These are phyloP conservation scores for Gnathonemus longibarbis DNA, from an alignment of 2,113 vertebrate genomes.

Conservation along the genomic window DNA sequence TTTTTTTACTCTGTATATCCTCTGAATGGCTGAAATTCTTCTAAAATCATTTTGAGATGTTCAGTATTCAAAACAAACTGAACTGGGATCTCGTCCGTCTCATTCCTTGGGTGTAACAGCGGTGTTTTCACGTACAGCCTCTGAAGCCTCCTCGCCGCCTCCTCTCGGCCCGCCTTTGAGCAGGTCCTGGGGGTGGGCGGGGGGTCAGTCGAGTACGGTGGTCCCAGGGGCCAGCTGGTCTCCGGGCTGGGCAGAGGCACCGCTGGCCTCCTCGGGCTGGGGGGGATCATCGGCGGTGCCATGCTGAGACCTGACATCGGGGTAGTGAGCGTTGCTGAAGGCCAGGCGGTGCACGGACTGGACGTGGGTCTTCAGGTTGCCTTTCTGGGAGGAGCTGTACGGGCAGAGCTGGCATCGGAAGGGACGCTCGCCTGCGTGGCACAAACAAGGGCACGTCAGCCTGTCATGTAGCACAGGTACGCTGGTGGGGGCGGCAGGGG, in stretches of 20 bases:
- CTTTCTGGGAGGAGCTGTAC: constrained; percentile 81
- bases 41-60: not conserved
- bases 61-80: not conserved
- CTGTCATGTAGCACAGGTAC: not conserved
- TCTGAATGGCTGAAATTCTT: not conserved
- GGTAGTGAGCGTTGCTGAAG: constrained; percentile 57
- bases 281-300: constrained; percentile 32
- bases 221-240: not conserved
- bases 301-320: constrained; percentile 33
- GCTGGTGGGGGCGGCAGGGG: not conserved
- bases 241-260: constrained; percentile 11
- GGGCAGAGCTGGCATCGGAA: constrained; percentile 61
- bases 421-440: constrained; percentile 61
- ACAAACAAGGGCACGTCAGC: constrained; percentile 25
- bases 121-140: not conserved
- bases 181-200: not conserved
- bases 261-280: constrained; percentile 12
- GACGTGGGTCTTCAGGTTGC: constrained; percentile 70
- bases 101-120: not conserved
- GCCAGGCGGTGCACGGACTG: constrained; percentile 58
- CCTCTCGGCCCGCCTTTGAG: not conserved
- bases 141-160: not conserved
- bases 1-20: not conserved
- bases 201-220: not conserved
- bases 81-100: not conserved